These are phyloP conservation scores for Helarctos malayanus DNA, from an alignment of 2,797 vertebrate genomes.

Conservation along the genomic window DNA sequence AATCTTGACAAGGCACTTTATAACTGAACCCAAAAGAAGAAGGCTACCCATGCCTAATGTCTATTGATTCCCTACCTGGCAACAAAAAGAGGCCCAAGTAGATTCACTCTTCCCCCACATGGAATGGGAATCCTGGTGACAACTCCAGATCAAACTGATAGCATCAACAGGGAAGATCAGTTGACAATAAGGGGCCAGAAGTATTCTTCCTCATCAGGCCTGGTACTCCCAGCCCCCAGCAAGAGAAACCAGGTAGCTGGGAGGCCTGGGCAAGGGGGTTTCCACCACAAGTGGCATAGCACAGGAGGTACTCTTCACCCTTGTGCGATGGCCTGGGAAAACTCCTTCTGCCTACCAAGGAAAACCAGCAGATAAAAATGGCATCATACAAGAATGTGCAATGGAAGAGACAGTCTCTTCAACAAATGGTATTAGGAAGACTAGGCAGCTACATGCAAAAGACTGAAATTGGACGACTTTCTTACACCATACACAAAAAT, in stretches of 20 bases:
- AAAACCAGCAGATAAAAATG: constrained; percentile 15
- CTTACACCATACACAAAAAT: background rate
- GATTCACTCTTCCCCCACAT: background rate
- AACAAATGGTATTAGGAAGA: background rate
- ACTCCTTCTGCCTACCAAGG: constrained; percentile 5
- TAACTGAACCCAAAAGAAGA: background rate
- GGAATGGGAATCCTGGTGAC: background rate
- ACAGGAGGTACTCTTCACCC: background rate
- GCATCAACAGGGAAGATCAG: background rate
- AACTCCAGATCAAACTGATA: constrained; percentile 1
- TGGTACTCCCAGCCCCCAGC: background rate
- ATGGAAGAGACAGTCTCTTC: background rate
- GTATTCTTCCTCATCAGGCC: background rate
- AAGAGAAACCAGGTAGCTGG: constrained; percentile 39
- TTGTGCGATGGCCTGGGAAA: background rate
- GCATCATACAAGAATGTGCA: background rate
- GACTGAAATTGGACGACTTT: background rate
- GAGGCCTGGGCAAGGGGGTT: background rate
- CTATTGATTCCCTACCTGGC: background rate
- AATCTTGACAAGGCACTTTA: background rate
- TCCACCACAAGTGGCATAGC: background rate
- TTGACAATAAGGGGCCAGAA: background rate
- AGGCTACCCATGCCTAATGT: background rate
- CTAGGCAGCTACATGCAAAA: background rate
- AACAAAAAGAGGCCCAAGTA: background rate